These are phyloP conservation scores for Polia nebulosa DNA, from an alignment of 2,888 invertebrate species.

Conservation along the genomic window DNA sequence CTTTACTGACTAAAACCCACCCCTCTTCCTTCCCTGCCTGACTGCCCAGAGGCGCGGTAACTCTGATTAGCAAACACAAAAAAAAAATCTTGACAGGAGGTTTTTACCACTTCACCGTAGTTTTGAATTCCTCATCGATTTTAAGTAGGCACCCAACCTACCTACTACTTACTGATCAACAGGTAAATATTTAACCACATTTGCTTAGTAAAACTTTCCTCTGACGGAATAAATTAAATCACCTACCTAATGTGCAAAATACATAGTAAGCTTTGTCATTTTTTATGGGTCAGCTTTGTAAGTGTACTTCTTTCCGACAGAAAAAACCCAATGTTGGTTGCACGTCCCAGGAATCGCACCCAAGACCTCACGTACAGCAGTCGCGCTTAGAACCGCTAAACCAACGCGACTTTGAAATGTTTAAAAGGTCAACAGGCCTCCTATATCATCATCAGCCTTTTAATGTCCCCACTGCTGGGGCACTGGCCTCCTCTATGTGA, in stretches of 20 bases:
- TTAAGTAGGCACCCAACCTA: neutral
- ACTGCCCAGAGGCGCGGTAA: too few relatives aligned
- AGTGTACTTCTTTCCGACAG: neutral
- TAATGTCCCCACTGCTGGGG: too few relatives aligned
- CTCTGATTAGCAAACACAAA: too few relatives aligned
- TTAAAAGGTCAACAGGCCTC: too few relatives aligned
- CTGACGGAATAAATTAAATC: neutral
- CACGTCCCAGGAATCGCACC: neutral
- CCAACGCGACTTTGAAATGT: neutral
- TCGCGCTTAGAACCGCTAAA: neutral
- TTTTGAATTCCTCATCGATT: slow-evolving; percentile 17
- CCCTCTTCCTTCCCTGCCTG: too few relatives aligned
- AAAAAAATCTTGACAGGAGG: too few relatives aligned
- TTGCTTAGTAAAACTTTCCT: neutral
- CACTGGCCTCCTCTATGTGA: too few relatives aligned
- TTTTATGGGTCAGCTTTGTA: neutral
- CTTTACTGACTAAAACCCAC: too few relatives aligned
- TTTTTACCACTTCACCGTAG: neutral
- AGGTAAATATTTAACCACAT: slow-evolving; percentile 36
- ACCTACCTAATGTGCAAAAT: neutral
- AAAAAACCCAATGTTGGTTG: neutral
- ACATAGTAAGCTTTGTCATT: neutral
- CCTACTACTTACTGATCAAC: neutral
- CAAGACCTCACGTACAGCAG: neutral
- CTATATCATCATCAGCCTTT: too few relatives aligned